Conservation (phyloP, 1,140 invertebrate genomes). For the Cydia amplana region DNA sequence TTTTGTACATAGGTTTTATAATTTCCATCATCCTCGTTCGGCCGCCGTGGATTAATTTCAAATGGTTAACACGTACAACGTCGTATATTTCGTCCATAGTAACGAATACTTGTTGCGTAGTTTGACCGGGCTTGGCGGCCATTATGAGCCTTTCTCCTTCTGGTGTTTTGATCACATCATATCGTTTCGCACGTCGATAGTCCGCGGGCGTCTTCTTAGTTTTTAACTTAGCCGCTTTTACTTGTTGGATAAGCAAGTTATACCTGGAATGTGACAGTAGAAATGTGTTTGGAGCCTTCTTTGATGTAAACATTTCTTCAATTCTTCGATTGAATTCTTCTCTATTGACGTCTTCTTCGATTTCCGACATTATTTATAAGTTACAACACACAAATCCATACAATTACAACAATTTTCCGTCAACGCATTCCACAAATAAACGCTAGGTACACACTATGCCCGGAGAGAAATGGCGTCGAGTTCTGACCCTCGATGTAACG, state of each 20-base stretch:
- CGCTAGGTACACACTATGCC: background rate
- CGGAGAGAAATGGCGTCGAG: background rate
- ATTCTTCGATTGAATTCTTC: slow-evolving; percentile 51
- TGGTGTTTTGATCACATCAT: slow-evolving; percentile 46
- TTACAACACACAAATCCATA: background rate
- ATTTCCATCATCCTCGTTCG: slow-evolving; percentile 48
- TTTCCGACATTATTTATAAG: background rate
- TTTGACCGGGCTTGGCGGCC: slow-evolving; percentile 34
- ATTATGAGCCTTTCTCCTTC: slow-evolving; percentile 45
- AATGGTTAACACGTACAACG: slow-evolving; percentile 49
- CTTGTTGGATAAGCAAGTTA: slow-evolving; percentile 41
- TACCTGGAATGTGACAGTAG: slow-evolving; percentile 46
- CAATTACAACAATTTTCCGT: too few species aligned
- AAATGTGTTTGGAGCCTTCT: slow-evolving; percentile 42
- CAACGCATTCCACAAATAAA: background rate
- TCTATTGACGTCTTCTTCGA: slow-evolving; percentile 43
- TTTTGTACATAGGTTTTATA: slow-evolving; percentile 52
- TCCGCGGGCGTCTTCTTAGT: slow-evolving; percentile 46
- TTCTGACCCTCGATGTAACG: background rate
- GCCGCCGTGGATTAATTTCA: slow-evolving; percentile 52
- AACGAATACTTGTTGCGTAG: slow-evolving; percentile 45
- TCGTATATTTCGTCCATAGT: slow-evolving; percentile 53
- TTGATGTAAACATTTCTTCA: slow-evolving; percentile 41
- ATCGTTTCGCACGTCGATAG: slow-evolving; percentile 49
- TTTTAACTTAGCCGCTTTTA: slow-evolving; percentile 45